Percentiles rank a stretch among this genome's conserved stretches.
Conservation (phyloP, 2,113 vertebrate genomes). For the Ophthalmolycus amberensis region DNA sequence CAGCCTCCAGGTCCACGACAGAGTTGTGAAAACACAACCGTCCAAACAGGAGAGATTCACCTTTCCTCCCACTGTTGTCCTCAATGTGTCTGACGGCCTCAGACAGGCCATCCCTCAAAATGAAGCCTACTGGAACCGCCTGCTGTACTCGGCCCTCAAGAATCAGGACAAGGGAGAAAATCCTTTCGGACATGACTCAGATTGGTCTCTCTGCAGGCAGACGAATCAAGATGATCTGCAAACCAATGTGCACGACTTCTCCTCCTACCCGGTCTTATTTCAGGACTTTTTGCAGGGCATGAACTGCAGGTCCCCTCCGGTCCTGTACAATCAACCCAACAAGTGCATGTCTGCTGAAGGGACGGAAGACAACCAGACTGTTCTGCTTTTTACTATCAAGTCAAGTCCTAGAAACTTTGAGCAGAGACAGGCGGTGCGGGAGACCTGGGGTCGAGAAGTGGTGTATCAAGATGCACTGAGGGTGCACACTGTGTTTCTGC, state of each 20-base stretch:
- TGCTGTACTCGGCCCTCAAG: slow-evolving; percentile 58
- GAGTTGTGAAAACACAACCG: fast-evolving
- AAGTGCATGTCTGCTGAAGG: slow-evolving; percentile 67
- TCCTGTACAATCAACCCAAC: slow-evolving; percentile 78
- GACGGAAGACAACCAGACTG: not conserved
- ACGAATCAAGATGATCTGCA: slow-evolving; percentile 60
- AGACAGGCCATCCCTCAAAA: slow-evolving; percentile 65
- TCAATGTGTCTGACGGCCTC: slow-evolving; percentile 24
- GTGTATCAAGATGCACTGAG: slow-evolving; percentile 27
- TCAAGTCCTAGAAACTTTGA: slow-evolving; percentile 77
- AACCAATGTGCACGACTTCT: slow-evolving; percentile 77
- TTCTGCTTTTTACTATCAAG: slow-evolving; percentile 84
- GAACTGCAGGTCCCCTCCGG: slow-evolving; percentile 75
- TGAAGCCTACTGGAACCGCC: slow-evolving; percentile 80
- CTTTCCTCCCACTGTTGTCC: fast-evolving
- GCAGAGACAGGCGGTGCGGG: slow-evolving; percentile 78
- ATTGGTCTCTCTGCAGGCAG: slow-evolving; percentile 61
- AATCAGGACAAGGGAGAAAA: not conserved
- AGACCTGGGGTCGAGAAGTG: slow-evolving; percentile 82
- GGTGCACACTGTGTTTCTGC: slow-evolving; percentile 80
- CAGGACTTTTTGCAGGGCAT: slow-evolving; percentile 78
- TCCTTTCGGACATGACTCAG: fast-evolving
- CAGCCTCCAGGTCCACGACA: not conserved
- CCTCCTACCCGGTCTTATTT: slow-evolving; percentile 69
- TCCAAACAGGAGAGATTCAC: not conserved